Base-by-base conservation (phyloP, 2,888 invertebrate species). In the Tenthredo scrophulariae region DNA sequence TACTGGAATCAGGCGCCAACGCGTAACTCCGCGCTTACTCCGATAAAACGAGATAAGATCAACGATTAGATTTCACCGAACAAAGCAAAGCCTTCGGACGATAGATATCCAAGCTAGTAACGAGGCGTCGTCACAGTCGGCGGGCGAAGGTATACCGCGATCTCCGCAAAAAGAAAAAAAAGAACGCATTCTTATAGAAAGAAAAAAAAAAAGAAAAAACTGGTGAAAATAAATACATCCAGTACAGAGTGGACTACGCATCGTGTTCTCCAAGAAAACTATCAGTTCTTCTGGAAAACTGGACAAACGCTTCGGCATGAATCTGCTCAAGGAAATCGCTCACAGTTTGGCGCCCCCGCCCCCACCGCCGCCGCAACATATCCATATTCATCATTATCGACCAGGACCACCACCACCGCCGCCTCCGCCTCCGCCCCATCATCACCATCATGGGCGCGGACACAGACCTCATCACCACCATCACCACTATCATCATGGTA, bases 321-420 rank as follows among this genome's bases (percentile, higher is more conserved):
- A 85, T 46, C 43, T 80, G 37, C 3, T 85, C 7, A 62, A 50
- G 22, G 85, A 54, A 26, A 85, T 80, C 22, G 70, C 43, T 37
- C 40, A 85, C 40, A 29, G 22, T 18, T 37, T 85, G 46, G 33
- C 37, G 9, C 62, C 70, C 13, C 80, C 79, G 37, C 70, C 70
- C 5, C 67, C 62, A 9, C 67, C 58, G 29, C 77, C 54, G 10
- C 54, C 58, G 22, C 65, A 67, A 9, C 65, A 54, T 4, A 26
- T 54, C 3, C 54, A 18, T 1, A 9, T 77, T 6, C 26, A 7
- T 40, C 82, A 82, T 67, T 46, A 82, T 37, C 50, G 75, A 26
- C 18, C 84, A 37, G 7, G 74, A 22, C 67, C 46, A 15, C 74
- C 74, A 7, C 74, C 46, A 15, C 84, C 72, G 15, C 46, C 46